Evolutionary conservation across 2,888 invertebrate species (phyloP), one percentile per base, ranked within the genome.

Genomic region (Linhomoeus sp.): DNA sequence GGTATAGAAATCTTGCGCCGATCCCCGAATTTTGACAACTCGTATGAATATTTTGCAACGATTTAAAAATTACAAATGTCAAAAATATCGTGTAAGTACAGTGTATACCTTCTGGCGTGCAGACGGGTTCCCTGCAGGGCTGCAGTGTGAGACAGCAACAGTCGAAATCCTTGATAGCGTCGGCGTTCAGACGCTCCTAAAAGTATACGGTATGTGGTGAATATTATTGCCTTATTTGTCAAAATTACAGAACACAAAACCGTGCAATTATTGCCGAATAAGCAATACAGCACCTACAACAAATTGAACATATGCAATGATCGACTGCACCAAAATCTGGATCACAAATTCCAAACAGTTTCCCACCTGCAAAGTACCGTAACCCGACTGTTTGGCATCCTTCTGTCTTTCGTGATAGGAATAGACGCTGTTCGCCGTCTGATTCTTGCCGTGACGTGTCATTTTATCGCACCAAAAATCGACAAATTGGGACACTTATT

Each of bases 371-470:
- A 70, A 63, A 19, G 72, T 70, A 2, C 75, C 92, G 67, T 90
- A 97, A 9, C 94, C 46, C 1, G 45, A 44, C 17, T 43, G 79
- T 39, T 80, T 77, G 1, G 88, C 86, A 65, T 97, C 94, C 64
- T 87, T 87, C 66, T 87, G 82, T 69, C 88, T 85, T 65, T 97
- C 97, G 59, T 90, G 85, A 60, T 97, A 94, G 0, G 94, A 88
- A 66, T 97, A 99, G 14, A 94, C 92, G 12, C 92, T 85, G 48
- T 90, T 87, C 1, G 97, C 94, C 1, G 97, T 99, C 62, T 87
- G 87, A 70, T 99, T 99, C 67, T 86, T 79, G 14, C 90, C 94
- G 65, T 99, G 97, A 46, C 97, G 76, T 7, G 71, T 71, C 37
- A 37, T 29, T 9, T 9, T 29, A 29, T 12, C 12, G 5, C 29